phyloP scores from a whole-genome alignment of 2,797 vertebrate species.

The Perodicticus potto region DNA sequence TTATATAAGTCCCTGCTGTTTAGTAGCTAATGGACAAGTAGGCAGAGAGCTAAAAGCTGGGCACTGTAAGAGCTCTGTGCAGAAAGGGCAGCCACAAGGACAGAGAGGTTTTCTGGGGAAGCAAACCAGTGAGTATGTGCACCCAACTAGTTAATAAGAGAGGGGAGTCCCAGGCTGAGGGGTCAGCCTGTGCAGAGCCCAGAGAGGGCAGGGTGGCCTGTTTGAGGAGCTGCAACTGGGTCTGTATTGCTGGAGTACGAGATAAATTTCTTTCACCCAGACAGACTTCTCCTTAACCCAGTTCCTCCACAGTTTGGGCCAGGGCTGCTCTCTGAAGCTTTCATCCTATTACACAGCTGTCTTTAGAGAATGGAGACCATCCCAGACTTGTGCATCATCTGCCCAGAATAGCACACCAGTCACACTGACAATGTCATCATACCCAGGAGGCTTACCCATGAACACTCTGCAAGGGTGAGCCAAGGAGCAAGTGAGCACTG shows the following conservation, averaged over 20 bases:
- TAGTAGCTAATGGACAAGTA: background rate
- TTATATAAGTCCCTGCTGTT: background rate
- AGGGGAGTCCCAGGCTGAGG: background rate
- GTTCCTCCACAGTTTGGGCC: background rate
- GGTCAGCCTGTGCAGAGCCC: background rate
- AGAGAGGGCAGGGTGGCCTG: background rate
- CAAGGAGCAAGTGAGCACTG: constrained; percentile 24
- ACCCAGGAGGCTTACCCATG: constrained; percentile 41
- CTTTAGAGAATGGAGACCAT: constrained; percentile 53
- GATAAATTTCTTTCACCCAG: constrained; percentile 14
- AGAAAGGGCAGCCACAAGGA: background rate
- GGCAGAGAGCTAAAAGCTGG: background rate
- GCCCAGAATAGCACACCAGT: constrained; percentile 68
- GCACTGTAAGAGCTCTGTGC: background rate
- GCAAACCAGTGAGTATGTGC: no score
- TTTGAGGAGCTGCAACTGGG: background rate
- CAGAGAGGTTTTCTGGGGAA: background rate
- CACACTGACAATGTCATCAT: constrained; percentile 55
- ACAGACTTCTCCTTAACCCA: background rate
- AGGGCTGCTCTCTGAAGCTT: constrained; percentile 55
- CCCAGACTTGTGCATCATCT: constrained; percentile 30
- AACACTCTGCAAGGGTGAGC: constrained; percentile 28
- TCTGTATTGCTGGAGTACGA: background rate
- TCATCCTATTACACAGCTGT: constrained; percentile 14
- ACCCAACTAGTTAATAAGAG: background rate